Base-by-base conservation (phyloP, 2,113 vertebrate species). In the Amphiprion percula region DNA sequence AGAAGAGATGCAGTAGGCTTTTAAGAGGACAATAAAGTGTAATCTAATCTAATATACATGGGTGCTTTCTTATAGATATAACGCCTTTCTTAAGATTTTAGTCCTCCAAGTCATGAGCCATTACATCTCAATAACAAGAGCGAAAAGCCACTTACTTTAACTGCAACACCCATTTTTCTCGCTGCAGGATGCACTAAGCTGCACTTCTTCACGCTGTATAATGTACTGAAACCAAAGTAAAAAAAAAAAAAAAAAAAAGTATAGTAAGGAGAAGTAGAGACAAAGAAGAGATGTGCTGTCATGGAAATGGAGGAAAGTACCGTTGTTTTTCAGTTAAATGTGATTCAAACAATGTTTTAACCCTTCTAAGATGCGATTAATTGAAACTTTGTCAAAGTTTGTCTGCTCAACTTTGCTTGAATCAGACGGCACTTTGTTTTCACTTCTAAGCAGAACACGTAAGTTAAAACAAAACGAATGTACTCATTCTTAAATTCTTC, bases 281-380 rank as follows among this genome's bases (percentile, higher is more conserved):
- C 61, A 28, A 55, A 24, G 5, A 28, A 61, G 49, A 58, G 24
- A 64, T 53, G 2, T 23, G 71, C 64, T 59, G 72, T 79, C 82
- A 85, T 79, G 76, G 68, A 16, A 74, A 82, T 21, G 17, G 56
- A 46, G 24, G 47, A 53, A 19, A 73, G 23, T 49, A 61, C 69
- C 41, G 55, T 16, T 10, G 28, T 12, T 14, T 19, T 39, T 33
- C 39, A 78, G 28, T 33, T 19, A 28, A 28, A 54, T 50, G 49
- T 23, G 50, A 58, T 49, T 56, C 41, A 46, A 39, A 41, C 19
- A 55, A 16, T 46, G 17, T 54, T 68, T 68, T 0, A 3, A 39
- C 41, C 19, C 39, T 19, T 44, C 16, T 5, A 2, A n/a, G 12
- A 58, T 23, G 16, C 37, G 26, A 19, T 24, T 30, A 10, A 19